Conservation (phyloP, 2,888 invertebrate genomes). For the Trisateles emortualis region DNA sequence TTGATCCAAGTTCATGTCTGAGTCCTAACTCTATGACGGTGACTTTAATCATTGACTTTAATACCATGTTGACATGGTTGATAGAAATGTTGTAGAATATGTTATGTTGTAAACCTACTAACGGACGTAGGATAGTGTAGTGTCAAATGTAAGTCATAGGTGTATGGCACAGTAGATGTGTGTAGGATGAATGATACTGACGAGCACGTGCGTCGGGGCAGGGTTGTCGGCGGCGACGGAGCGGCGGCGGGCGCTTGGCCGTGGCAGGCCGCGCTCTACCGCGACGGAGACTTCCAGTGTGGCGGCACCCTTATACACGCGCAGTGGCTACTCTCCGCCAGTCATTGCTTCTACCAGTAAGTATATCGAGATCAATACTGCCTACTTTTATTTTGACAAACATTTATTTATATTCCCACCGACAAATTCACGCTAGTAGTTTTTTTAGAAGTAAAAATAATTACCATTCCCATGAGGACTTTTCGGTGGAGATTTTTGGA, state of each 20-base stretch:
- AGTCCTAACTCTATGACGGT: no score
- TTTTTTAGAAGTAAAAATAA: no score
- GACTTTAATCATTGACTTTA: no score
- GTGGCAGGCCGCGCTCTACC: conserved; percentile 95
- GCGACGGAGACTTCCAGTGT: conserved; percentile 94
- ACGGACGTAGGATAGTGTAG: not conserved
- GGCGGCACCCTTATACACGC: conserved; percentile 91
- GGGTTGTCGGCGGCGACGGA: conserved; percentile 93
- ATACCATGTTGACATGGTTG: no score
- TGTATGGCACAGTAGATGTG: conserved; percentile 14
- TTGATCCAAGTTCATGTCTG: no score
- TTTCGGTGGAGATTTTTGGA: no score
- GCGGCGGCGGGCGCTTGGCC: conserved; percentile 93
- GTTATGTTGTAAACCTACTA: not conserved
- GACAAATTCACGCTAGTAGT: no score
- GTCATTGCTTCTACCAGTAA: conserved; percentile 94
- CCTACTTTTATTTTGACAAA: not conserved
- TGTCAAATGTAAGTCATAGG: not conserved
- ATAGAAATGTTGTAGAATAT: no score
- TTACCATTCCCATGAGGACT: no score
- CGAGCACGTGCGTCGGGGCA: conserved; percentile 82
- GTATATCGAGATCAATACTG: conserved; percentile 47
- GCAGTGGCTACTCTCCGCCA: conserved; percentile 92
- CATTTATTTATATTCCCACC: not conserved
- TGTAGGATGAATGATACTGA: conserved; percentile 61